Base-by-base conservation (phyloP, 2,888 invertebrate genomes). In the Acanthopleura granulata region DNA sequence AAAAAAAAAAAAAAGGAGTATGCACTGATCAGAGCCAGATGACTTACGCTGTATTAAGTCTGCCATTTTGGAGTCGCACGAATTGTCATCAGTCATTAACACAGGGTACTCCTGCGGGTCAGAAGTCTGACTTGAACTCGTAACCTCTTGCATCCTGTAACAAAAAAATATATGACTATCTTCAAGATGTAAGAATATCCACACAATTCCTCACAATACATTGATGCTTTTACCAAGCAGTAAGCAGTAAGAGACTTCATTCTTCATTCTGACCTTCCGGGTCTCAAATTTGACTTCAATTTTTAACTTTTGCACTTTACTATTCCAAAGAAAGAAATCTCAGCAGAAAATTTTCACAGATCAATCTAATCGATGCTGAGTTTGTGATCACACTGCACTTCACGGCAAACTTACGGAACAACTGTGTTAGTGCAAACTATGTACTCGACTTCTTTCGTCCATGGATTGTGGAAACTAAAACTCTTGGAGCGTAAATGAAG, bases 381-480 rank as follows among this genome's bases (percentile, higher is more conserved):
- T 40, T 40, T 40, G 4, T 40, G 40, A 40, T 40, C 40, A 40
- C 3, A 9, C 3, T 9, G 40, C 4, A 40, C 9, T 40, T 40
- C 40, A 40, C 40, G 3, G 40, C 40, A 3, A 22, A 66, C 66
- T 66, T 66, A 66, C 66, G 66, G 66, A 77, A 96, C 93, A 71
- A 95, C 93, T 0, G 94, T 94, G 91, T 97, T 97, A 90, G 95
- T 96, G 0, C 96, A 95, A 81, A 97, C 94, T 80, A 97, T 92
- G 88, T 95, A 96, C 87, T 98, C 97, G 78, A 96, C 94, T 87
- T 97, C 97, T 91, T 96, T 96, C 0, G 97, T 97, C 97, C 97
- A 97, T 0, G 98, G 98, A 91, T 97, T 97, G 85, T 94, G 94
- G 90, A 98, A 97, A 0, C 95, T 94, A 84, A 95, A 96, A 94